Conservation (phyloP, 2,888 invertebrate species). For the Platycnemis pennipes region DNA sequence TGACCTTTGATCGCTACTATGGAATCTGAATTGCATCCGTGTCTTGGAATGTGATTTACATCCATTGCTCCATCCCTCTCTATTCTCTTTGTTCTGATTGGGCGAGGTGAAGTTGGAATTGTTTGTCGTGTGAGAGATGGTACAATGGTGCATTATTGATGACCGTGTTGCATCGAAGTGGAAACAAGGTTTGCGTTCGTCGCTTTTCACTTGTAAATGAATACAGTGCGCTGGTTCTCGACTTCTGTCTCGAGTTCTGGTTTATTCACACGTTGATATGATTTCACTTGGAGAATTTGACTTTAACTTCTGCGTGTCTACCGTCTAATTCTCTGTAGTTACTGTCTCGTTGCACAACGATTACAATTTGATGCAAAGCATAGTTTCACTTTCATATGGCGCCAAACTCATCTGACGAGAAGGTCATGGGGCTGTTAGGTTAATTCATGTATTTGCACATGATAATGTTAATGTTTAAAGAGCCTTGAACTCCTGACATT, state of each 20-base stretch:
- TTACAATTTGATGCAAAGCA: too few species aligned
- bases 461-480: too few species aligned
- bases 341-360: too few species aligned
- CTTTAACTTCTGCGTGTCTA: background rate
- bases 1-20: background rate
- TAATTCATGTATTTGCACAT: too few species aligned
- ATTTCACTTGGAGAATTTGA: background rate
- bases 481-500: too few species aligned
- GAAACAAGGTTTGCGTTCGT: background rate
- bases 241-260: background rate
- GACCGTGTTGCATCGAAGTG: background rate
- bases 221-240: background rate
- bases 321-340: too few species aligned
- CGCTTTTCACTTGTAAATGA: background rate
- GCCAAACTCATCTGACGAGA: too few species aligned
- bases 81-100: background rate
- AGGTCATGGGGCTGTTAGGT: too few species aligned
- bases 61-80: background rate
- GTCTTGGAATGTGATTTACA: constrained; percentile 8
- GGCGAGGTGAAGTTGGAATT: background rate
- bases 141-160: background rate
- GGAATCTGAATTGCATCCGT: background rate
- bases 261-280: background rate
- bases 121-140: background rate
- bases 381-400: too few species aligned